Conservation (phyloP, 2,888 invertebrate species). For the Marronus borbonicus region DNA sequence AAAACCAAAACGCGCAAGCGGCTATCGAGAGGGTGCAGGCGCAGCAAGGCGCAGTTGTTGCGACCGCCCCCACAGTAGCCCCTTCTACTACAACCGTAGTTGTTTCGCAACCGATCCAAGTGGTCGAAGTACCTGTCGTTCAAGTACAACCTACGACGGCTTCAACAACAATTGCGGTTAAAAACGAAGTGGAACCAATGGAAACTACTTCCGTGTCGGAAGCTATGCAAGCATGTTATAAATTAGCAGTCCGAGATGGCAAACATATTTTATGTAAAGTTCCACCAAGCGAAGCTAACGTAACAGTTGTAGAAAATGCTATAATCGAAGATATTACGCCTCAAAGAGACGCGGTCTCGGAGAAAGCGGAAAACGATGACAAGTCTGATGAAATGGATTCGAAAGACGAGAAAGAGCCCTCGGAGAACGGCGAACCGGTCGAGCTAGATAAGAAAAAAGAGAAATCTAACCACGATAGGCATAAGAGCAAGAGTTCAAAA, state of each 20-base stretch:
- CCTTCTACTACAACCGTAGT: slow-evolving; percentile 15
- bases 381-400: slow-evolving; percentile 54
- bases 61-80: neutral
- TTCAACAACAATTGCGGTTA: neutral
- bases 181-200: slow-evolving; percentile 42
- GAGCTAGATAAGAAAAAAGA: slow-evolving; percentile 49
- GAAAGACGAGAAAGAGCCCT: slow-evolving; percentile 52
- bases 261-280: slow-evolving; percentile 80
- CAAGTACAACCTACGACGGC: neutral
- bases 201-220: slow-evolving; percentile 52
- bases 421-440: slow-evolving; percentile 47
- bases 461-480: slow-evolving; percentile 51
- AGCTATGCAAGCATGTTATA: slow-evolving; percentile 69
- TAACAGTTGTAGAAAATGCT: slow-evolving; percentile 63
- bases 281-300: slow-evolving; percentile 57
- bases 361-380: slow-evolving; percentile 53
- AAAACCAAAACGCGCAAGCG: slow-evolving; percentile 38
- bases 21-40: slow-evolving; percentile 30
- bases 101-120: slow-evolving; percentile 42
- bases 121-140: slow-evolving; percentile 43
- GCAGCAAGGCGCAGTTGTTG: slow-evolving; percentile 1
- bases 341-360: slow-evolving; percentile 35
- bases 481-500: slow-evolving; percentile 55
- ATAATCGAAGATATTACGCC: slow-evolving; percentile 58
- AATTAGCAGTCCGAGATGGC: slow-evolving; percentile 82